phyloP scores from a whole-genome alignment of 2,113 vertebrate species.

The Salvelinus fontinalis region DNA sequence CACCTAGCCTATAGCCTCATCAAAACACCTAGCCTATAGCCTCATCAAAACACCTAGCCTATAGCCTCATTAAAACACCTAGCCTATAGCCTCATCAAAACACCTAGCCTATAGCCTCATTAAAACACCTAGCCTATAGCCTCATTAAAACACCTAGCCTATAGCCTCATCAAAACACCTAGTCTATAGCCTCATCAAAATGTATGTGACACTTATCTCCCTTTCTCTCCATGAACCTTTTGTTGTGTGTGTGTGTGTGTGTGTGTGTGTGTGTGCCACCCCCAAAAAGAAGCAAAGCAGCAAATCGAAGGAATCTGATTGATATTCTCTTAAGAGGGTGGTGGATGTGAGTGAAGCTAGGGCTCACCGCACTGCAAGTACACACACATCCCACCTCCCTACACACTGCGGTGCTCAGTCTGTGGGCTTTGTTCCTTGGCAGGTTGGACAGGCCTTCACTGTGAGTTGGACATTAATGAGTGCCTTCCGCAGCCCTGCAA shows the following conservation, averaged over 20 bases:
- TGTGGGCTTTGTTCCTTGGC: slow-evolving; percentile 74
- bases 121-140: too few species aligned
- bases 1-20: too few species aligned
- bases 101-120: too few species aligned
- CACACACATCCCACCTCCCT: neutral
- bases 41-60: too few species aligned
- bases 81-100: too few species aligned
- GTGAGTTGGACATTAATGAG: slow-evolving; percentile 87
- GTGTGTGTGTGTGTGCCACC: slow-evolving; percentile 30
- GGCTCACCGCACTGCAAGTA: slow-evolving; percentile 51
- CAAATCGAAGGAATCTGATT: slow-evolving; percentile 71
- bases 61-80: too few species aligned
- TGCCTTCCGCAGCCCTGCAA: slow-evolving; percentile 84
- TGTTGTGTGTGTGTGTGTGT: slow-evolving; percentile 61
- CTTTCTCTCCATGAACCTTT: slow-evolving; percentile 62
- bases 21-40: too few species aligned
- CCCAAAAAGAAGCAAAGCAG: slow-evolving; percentile 52
- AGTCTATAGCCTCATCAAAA: slow-evolving; percentile 48
- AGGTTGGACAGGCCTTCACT: slow-evolving; percentile 88
- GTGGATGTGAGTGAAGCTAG: slow-evolving; percentile 66
- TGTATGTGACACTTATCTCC: slow-evolving; percentile 54
- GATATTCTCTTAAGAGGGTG: slow-evolving; percentile 77
- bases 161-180: too few species aligned
- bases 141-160: too few species aligned
- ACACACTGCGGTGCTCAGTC: slow-evolving; percentile 33